Conservation (phyloP, 1,140 invertebrate species). For the Bradysia coprophila region DNA sequence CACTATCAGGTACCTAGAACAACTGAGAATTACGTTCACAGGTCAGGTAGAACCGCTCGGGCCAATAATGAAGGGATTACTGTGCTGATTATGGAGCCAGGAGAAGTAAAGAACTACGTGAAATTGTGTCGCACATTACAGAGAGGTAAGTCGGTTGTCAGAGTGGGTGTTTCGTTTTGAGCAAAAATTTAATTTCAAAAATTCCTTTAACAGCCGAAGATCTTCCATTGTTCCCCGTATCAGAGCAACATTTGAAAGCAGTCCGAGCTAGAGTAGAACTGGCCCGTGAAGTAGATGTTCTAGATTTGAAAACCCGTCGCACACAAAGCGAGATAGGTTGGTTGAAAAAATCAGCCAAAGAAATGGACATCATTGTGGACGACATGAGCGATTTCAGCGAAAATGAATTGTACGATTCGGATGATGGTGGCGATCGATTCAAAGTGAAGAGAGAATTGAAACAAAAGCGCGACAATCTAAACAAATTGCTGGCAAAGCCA, state of each 20-base stretch:
- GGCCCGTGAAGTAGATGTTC: constrained; percentile 58
- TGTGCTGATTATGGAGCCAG: constrained; percentile 78
- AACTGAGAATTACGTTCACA: constrained; percentile 88
- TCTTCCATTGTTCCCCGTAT: constrained; percentile 63
- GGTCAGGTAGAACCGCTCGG: constrained; percentile 89
- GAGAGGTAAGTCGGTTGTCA: constrained; percentile 51
- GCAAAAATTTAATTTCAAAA: too few relatives aligned
- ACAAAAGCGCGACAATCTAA: constrained; percentile 34
- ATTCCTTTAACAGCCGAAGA: constrained; percentile 53
- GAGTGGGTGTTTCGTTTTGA: too few relatives aligned
- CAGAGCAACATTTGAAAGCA: constrained; percentile 39
- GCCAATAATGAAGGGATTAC: constrained; percentile 77
- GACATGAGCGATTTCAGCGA: constrained; percentile 22
- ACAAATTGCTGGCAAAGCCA: constrained; percentile 33
- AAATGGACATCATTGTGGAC: constrained; percentile 76
- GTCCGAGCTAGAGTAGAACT: constrained; percentile 54
- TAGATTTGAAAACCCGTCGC: constrained; percentile 48
- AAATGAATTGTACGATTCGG: not conserved
- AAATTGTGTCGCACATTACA: constrained; percentile 68
- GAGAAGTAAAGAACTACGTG: constrained; percentile 61
- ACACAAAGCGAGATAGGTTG: constrained; percentile 53
- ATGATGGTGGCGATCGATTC: not conserved
- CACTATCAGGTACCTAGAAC: constrained; percentile 96
- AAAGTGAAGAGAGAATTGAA: constrained; percentile 17
- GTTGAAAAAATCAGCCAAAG: constrained; percentile 62